A percentile compares a stretch with the other conserved stretches of the same genome.
phyloP scores from a whole-genome alignment of 2,797 vertebrate species.

The Micropoecilia bifurca region DNA sequence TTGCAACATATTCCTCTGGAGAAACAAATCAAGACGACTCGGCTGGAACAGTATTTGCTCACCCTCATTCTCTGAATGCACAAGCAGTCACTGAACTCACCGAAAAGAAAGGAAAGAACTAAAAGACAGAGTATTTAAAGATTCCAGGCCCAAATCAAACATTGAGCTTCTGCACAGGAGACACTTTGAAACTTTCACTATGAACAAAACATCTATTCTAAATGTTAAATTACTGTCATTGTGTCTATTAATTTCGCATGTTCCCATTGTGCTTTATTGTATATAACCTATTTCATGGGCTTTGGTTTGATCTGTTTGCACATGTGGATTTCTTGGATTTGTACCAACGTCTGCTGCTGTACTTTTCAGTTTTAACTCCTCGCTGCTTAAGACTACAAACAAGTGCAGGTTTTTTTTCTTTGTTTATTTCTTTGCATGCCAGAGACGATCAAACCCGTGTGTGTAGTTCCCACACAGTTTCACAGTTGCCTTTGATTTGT shows the following conservation, averaged over 20 bases:
- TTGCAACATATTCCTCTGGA: not conserved
- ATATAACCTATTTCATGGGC: not conserved
- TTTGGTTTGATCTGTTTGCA: not conserved
- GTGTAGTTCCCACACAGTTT: not conserved
- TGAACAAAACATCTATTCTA: not conserved
- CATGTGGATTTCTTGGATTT: too few relatives aligned
- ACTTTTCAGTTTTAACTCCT: not conserved
- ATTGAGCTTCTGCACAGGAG: not conserved
- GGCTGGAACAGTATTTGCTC: not conserved
- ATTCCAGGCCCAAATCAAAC: not conserved
- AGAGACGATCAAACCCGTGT: not conserved
- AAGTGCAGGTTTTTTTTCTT: not conserved
- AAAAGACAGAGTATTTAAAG: not conserved
- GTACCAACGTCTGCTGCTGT: too few relatives aligned
- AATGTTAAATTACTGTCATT: not conserved
- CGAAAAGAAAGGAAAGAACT: not conserved
- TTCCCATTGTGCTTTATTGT: not conserved
- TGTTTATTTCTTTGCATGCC: constrained; percentile 3
- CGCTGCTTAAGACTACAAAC: not conserved
- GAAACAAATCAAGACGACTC: not conserved
- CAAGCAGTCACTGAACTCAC: not conserved
- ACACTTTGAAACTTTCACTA: not conserved
- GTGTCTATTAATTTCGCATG: not conserved
- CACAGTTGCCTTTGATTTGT: constrained; percentile 8
- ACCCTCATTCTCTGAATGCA: not conserved